phyloP scores from a whole-genome alignment of 2,113 vertebrate species.

The Eleginops maclovinus region DNA sequence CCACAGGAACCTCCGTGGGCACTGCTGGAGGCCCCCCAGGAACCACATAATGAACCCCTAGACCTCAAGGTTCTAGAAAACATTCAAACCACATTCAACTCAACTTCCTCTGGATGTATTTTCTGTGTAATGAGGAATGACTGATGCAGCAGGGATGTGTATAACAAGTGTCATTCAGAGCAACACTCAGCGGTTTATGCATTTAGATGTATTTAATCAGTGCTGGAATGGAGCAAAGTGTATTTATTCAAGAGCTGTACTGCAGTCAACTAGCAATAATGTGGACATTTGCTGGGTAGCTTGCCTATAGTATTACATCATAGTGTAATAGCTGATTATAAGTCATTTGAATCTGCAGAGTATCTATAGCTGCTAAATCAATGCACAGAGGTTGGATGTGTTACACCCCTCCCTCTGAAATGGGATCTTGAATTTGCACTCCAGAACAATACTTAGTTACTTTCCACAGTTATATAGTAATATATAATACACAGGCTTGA shows the following conservation, averaged over 20 bases:
- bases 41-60: conserved; percentile 53
- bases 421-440: no score
- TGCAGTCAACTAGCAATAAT: no score
- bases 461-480: no score
- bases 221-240: background rate
- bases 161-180: background rate
- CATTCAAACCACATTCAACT: conserved; percentile 28
- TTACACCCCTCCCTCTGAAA: no score
- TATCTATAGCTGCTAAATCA: no score
- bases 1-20: conserved; percentile 8
- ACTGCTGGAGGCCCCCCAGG: conserved; percentile 4
- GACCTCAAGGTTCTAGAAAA: background rate
- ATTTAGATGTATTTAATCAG: background rate
- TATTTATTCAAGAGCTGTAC: background rate
- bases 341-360: background rate
- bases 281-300: no score
- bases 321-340: background rate
- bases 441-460: no score
- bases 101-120: conserved; percentile 6
- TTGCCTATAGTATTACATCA: no score
- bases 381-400: no score
- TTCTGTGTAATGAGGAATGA: background rate
- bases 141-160: background rate
- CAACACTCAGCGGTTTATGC: background rate
- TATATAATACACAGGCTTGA: no score